A percentile compares a stretch with the other conserved stretches of the same genome.
Evolutionary conservation across 2,113 vertebrate genomes (phyloP).

Genomic region (Lucifuga dentata): DNA sequence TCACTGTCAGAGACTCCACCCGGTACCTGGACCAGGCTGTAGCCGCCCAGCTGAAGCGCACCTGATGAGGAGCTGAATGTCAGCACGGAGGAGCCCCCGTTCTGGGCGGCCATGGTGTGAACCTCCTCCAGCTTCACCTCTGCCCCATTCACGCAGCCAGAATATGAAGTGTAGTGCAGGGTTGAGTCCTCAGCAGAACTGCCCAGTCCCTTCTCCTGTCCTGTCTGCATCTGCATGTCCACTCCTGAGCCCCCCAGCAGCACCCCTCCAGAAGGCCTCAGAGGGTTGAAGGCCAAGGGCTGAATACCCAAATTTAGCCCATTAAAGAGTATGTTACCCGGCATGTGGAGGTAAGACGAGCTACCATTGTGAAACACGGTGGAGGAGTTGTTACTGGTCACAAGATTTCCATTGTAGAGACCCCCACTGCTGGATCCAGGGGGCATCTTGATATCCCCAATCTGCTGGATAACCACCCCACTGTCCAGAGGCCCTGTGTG

Average conservation of each 20-base stretch:
- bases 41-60: conserved; percentile 93
- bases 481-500: conserved; percentile 86
- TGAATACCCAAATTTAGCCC: conserved; percentile 93
- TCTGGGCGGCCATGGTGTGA: conserved; percentile 88
- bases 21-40: conserved; percentile 94
- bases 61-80: conserved; percentile 88
- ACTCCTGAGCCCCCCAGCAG: conserved; percentile 86
- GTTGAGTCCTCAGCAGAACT: conserved; percentile 81
- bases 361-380: conserved; percentile 93
- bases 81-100: conserved; percentile 89
- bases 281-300: conserved; percentile 88
- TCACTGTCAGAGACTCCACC: conserved; percentile 85
- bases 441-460: conserved; percentile 95
- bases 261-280: conserved; percentile 86
- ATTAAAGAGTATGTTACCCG: conserved; percentile 94
- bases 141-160: conserved; percentile 86
- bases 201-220: conserved; percentile 89
- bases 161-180: conserved; percentile 87
- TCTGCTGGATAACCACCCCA: conserved; percentile 95
- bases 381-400: conserved; percentile 88
- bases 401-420: conserved; percentile 91
- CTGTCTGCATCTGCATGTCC: conserved; percentile 86
- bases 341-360: conserved; percentile 93
- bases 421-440: conserved; percentile 86
- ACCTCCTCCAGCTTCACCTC: conserved; percentile 92